These are phyloP conservation scores for Perca fluviatilis DNA, from an alignment of 2,113 vertebrate species.

Conservation along the genomic window DNA sequence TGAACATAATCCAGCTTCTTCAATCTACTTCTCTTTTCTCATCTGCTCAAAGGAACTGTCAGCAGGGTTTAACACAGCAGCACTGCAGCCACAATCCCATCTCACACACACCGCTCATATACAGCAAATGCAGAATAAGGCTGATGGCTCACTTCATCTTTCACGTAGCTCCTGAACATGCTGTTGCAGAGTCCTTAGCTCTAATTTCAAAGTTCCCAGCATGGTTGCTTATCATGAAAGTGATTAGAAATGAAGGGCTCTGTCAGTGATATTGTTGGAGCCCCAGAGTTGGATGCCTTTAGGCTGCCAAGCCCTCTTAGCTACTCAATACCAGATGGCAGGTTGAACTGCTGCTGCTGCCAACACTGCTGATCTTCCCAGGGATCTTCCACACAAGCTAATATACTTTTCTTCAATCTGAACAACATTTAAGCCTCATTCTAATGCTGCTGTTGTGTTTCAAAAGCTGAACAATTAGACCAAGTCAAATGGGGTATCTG, in stretches of 20 bases:
- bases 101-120: slow-evolving; percentile 33
- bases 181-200: slow-evolving; percentile 64
- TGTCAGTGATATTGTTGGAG: slow-evolving; percentile 64
- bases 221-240: slow-evolving; percentile 66
- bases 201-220: slow-evolving; percentile 67
- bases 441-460: slow-evolving; percentile 30
- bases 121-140: slow-evolving; percentile 47
- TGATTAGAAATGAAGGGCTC: slow-evolving; percentile 74
- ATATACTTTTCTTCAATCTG: slow-evolving; percentile 51
- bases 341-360: slow-evolving; percentile 55
- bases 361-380: slow-evolving; percentile 62
- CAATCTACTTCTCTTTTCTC: slow-evolving; percentile 46
- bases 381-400: slow-evolving; percentile 54
- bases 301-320: slow-evolving; percentile 61
- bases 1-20: slow-evolving; percentile 65
- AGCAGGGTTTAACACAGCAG: slow-evolving; percentile 60
- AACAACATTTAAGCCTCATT: slow-evolving; percentile 37
- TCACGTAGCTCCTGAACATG: slow-evolving; percentile 57
- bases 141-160: slow-evolving; percentile 59
- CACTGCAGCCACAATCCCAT: slow-evolving; percentile 42
- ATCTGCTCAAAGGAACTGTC: slow-evolving; percentile 62
- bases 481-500: slow-evolving; percentile 35
- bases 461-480: slow-evolving; percentile 35
- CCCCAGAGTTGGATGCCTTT: slow-evolving; percentile 53
- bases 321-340: slow-evolving; percentile 66